Base-by-base conservation (phyloP, 2,797 vertebrate species). In the Molossus molossus region DNA sequence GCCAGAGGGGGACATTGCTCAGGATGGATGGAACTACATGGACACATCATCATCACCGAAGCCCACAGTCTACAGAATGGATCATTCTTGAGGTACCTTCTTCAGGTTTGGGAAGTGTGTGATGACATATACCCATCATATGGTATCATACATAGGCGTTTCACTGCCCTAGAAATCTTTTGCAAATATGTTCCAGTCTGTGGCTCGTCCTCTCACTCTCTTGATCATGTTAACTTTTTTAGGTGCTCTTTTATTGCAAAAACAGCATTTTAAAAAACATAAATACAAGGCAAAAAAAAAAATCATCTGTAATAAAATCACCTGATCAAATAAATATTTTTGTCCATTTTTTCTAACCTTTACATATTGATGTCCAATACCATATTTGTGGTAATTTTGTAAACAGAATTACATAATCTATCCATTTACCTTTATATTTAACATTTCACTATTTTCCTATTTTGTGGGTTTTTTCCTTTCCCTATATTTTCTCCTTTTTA, bases 241-340 rank as follows among this genome's bases (percentile, higher is more conserved):
- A 81, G 48, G 27, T 45, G 40, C 53, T 85, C 88, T 81, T 80
- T 87, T 91, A 89, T 55, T 93, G 18, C 10, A 81, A 84, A 92
- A 94, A 15, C 18, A 87, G 33, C 23, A 75, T 72, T 67, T n/a
- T 4, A 65, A 93, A 83, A 89, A 87, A n/a, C 6, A 67, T 37
- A 67, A 80, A 80, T 87, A 82, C 8, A 83, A 85, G 80, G n/a
- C 18, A 18, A 92, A 94, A 60, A 90, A 92, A 25, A 72, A 79
- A 48, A 25, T 45, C 9, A 67, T 64, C n/a, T 55, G 33, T 8
- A 73, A 57, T 80, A 67, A 85, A 96, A 69, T 64, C 29, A 57
- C 21, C 33, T 77, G 23, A 64, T 72, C 25, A 90, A 94, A 62
- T 37, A 53, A 65, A 76, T 55, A 25, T 29, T 69, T 82, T 70